Conservation (phyloP, 2,113 vertebrate genomes). For the Suricata suricatta region DNA sequence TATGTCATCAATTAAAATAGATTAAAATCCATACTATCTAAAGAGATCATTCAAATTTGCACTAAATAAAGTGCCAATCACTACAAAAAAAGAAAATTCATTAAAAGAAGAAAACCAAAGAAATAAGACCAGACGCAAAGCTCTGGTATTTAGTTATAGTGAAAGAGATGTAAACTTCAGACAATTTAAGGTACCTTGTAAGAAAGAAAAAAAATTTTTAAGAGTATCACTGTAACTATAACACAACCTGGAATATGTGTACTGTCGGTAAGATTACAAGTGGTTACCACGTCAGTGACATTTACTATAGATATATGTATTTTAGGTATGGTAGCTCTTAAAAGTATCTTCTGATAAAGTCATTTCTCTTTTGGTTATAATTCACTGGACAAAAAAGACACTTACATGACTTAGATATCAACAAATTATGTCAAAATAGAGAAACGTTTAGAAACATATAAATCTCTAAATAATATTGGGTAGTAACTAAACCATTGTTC, state of each 20-base stretch:
- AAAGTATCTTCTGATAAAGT: not conserved
- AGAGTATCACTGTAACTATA: not conserved
- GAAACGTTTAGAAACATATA: not conserved
- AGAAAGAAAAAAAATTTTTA: not conserved
- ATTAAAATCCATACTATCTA: not conserved
- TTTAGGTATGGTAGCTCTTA: not conserved
- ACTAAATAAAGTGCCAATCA: not conserved
- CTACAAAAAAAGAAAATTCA: not conserved
- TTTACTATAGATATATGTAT: not conserved
- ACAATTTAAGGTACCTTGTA: not conserved
- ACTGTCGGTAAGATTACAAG: not conserved
- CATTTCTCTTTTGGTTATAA: not conserved
- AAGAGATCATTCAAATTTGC: not conserved
- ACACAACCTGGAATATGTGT: not conserved
- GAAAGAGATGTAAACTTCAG: not conserved
- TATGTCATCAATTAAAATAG: not conserved
- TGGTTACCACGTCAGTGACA: not conserved
- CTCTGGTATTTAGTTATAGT: not conserved
- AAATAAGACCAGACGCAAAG: not conserved
- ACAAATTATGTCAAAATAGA: constrained; percentile 9
- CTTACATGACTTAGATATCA: not conserved
- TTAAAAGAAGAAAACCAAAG: not conserved
- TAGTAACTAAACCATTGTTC: not conserved
- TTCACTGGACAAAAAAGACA: not conserved
- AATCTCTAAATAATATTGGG: not conserved